Evolutionary conservation across 2,113 vertebrate genomes (phyloP).

Genomic region (Chrysochloris asiatica): DNA sequence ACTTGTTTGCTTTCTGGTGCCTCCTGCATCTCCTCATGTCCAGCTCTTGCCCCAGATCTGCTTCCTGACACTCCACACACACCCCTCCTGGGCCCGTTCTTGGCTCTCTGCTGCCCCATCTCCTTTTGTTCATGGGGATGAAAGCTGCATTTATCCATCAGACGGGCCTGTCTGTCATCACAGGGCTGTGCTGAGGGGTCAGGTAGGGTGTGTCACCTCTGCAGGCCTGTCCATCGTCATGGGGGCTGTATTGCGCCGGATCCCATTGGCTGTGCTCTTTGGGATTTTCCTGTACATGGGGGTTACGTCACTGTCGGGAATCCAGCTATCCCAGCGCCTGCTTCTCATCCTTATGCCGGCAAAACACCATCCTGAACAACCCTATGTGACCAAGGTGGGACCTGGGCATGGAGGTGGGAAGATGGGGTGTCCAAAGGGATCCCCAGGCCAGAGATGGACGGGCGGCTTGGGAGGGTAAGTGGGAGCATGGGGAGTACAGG

Average conservation of each 20-base stretch:
- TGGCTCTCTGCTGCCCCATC: not conserved
- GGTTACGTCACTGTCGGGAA: conserved; percentile 96
- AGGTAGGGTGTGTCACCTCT: not conserved
- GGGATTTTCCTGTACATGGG: conserved; percentile 99
- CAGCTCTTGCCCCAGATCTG: not conserved
- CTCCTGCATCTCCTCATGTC: no score
- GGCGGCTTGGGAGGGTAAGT: not conserved
- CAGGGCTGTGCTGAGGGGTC: not conserved
- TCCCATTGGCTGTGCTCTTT: conserved; percentile 97
- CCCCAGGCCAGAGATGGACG: not conserved
- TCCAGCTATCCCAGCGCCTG: conserved; percentile 96
- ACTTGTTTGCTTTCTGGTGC: no score
- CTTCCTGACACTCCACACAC: not conserved
- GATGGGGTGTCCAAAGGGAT: not conserved
- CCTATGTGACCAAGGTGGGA: conserved; percentile 95
- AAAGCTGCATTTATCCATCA: not conserved
- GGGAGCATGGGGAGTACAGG: not conserved
- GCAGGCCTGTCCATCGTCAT: conserved; percentile 98
- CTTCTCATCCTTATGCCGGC: conserved; percentile 96
- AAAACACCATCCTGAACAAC: conserved; percentile 97
- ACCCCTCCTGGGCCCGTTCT: not conserved
- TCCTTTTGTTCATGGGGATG: not conserved
- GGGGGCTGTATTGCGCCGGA: conserved; percentile 94
- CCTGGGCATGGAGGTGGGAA: not conserved
- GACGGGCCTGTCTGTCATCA: not conserved